Percentiles rank a stretch among this genome's conserved stretches.
Conservation (phyloP, 2,888 invertebrate species). For the Scaptomyza caliginosa region DNA sequence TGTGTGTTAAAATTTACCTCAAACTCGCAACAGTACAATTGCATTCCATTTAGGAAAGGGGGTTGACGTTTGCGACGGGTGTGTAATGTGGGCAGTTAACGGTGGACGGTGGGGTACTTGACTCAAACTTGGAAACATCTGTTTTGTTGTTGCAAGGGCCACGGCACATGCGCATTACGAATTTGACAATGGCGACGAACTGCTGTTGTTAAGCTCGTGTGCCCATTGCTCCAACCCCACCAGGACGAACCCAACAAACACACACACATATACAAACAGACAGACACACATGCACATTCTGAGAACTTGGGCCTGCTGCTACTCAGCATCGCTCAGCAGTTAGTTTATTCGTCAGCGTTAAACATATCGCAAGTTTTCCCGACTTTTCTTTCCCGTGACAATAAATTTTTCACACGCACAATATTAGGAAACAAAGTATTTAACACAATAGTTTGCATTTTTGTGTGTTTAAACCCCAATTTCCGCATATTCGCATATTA, state of each 20-base stretch:
- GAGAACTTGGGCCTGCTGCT: conserved; percentile 15
- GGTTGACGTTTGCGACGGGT: not conserved
- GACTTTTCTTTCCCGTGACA: conserved; percentile 50
- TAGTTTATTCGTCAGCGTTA: conserved; percentile 62
- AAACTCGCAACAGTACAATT: conserved; percentile 20
- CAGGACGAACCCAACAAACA: conserved; percentile 13
- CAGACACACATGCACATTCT: not conserved
- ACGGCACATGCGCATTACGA: conserved; percentile 45
- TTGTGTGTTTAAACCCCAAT: not conserved
- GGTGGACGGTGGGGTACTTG: not conserved
- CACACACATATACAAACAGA: not conserved
- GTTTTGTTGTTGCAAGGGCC: conserved; percentile 53
- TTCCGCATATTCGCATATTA: not conserved
- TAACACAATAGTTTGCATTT: not conserved
- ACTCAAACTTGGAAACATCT: conserved; percentile 34
- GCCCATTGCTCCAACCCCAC: conserved; percentile 32
- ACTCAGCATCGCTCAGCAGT: conserved; percentile 57
- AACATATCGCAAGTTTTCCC: conserved; percentile 54
- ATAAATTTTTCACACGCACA: conserved; percentile 46
- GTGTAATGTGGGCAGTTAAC: not conserved
- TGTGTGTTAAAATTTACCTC: conserved; percentile 6
- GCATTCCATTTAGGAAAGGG: conserved; percentile 15
- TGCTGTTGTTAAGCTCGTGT: conserved; percentile 26
- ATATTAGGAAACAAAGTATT: conserved; percentile 9
- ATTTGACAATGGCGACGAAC: conserved; percentile 4